Evolutionary conservation across 2,113 vertebrate genomes (phyloP), one percentile per base, ranked within the genome.

Genomic region (Poeciliopsis retropinna): DNA sequence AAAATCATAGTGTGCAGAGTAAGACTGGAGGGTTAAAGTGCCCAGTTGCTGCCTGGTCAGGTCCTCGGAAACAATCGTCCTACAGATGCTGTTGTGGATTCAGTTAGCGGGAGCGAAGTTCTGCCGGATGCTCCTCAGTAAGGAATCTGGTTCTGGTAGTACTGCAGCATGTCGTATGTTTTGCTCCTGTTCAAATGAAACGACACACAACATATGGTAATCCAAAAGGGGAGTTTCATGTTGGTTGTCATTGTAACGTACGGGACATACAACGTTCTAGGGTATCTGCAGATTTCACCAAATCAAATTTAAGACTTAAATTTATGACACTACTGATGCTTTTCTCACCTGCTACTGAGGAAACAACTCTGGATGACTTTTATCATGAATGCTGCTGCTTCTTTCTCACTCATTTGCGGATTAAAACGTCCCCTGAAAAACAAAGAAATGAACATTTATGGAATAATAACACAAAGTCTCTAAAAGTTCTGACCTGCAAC

Each of bases 111-210:
- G 17, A 32, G 32, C 51, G 27, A 68, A 32, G 29, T 32, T 67
- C 64, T 9, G 28, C 63, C n/a, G 8, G 70, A 11, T 7, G 25
- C 1, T n/a, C 73, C 68, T 97, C 91, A 99, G 94, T 99, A 99
- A 0, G 98, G 98, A 70, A 99, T 99, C 88, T 99, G 98, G 65
- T 99, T 99, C 92, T 99, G 98, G 94, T 99, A 99, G 92, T 96
- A 99, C 94, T 99, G 98, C 91, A 99, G 98, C 96, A 98, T 98
- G 92, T 99, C 98, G 0, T 99, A 99, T 0, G 98, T 98, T 86
- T 96, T 97, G 72, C 98, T 99, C 98, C 98, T 99, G 91, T 2
- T 79, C 73, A 32, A 84, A 47, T 65, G 8, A 88, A 81, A 74
- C 60, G 60, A 31, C 44, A 39, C 3, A 34, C 25, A 61, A 10